Base-by-base conservation (phyloP, 1,140 invertebrate species). In the Cyclargus thomasi region DNA sequence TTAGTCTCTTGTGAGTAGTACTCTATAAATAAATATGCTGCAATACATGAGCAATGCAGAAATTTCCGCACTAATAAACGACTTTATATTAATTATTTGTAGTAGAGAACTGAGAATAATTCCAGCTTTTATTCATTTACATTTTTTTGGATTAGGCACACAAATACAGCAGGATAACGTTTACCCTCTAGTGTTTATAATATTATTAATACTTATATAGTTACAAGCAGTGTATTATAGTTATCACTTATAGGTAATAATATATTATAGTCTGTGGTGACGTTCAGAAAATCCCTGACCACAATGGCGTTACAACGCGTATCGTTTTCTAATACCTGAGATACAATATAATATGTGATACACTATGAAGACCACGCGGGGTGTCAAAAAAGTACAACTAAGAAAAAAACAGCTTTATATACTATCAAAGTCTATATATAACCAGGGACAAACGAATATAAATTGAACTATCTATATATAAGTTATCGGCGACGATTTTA, bases 1-100 rank as follows among this genome's bases (percentile, higher is more conserved):
- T 47, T 47, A 62, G 23, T 62, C 10, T 39, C 17, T 39, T 18
- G 35, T 18, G 39, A 39, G 11, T 39, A 11, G 29, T 17, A 47
- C 16, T 39, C 53, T 73, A 73, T 73, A 66, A 71, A 75, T 75
- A 75, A 75, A 70, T 66, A 68, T 75, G 71, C 69, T 68, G 71
- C 73, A 75, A 75, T 71, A 67, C 6, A 70, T 72, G 71, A 72
- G 59, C 65, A 70, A 72, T 67, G 64, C 67, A 63, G 23, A 64
- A 16, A 65, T 70, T 68, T 69, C 53, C 57, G 59, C 53, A 20
- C 21, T 62, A 67, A 20, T 59, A 10, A 20, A 59, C 21, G 39
- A 47, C 14, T 16, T 47, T 47, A 47, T 47, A 14, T 47, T 47
- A 47, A n/a, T 29, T 29, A 29, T 8, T 29, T 7, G 5, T 29